Evolutionary conservation across 1,140 invertebrate genomes (phyloP), one percentile per base, ranked within the genome.

Genomic region (Anoplolepis gracilipes): DNA sequence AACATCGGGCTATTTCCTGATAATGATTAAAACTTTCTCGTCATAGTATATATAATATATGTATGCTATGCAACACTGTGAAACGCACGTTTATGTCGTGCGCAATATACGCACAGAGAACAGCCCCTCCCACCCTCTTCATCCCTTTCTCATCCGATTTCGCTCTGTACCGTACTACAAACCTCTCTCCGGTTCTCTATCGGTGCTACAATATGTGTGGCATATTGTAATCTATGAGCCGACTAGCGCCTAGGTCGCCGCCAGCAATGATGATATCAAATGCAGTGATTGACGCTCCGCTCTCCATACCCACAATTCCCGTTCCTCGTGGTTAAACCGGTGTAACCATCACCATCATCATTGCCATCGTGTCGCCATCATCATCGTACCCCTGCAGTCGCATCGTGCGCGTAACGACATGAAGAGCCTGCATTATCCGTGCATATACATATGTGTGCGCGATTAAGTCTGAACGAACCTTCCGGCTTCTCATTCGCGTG

Each of bases 241-340:
- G 46, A 42, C 39, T 62, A 72, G 70, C 79, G 49, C 76, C 77
- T 72, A 87, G 53, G 57, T 57, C 59, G 72, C 90, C 62, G 64
- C 64, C 36, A 84, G 90, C 90, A 84, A 88, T 72, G 90, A 91
- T 91, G 82, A 90, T 91, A 91, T 91, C 90, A 91, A 90, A 91
- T 89, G 77, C 78, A 87, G 87, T 91, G 90, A 88, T 91, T 90
- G 90, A 90, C 87, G 85, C 65, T 82, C 78, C 85, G 85, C 59
- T 79, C 79, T 19, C 77, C 33, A 59, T 84, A n/a, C 84, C 42
- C 78, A 67, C 72, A 86, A 90, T 90, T 84, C 79, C 78, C 57
- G 59, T 55, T 70, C 65, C 87, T 33, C 67, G 25, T 82, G 19
- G 36, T 67, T 36, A 22, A 39, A 69, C 49, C 36, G 55, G 53